phyloP scores from a whole-genome alignment of 1,140 invertebrate species.

The Ruditapes philippinarum region DNA sequence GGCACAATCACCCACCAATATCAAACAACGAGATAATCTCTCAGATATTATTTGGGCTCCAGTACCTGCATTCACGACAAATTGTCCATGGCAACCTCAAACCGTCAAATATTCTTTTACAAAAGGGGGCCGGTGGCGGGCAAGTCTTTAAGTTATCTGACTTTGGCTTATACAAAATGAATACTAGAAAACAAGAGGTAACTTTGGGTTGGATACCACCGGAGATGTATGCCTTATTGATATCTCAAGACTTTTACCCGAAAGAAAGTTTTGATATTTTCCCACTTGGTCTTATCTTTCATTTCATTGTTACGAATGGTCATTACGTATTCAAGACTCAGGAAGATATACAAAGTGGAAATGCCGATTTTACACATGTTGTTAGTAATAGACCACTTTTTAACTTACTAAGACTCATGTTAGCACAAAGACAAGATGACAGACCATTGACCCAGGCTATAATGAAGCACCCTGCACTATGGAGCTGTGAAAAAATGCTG shows the following conservation, averaged over 20 bases:
- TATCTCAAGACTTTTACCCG: no score
- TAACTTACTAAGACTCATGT: neutral
- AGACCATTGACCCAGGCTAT: neutral
- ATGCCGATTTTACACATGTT: neutral
- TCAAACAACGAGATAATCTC: neutral
- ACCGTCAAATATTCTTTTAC: slow-evolving; percentile 5
- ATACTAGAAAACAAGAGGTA: neutral
- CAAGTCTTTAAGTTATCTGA: neutral
- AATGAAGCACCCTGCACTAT: neutral
- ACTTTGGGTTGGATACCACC: neutral
- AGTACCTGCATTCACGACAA: neutral
- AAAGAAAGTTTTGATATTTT: slow-evolving; percentile 13
- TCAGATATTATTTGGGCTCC: neutral
- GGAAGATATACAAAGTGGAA: neutral
- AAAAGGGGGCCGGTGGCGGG: neutral
- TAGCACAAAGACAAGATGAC: neutral
- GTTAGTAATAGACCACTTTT: neutral
- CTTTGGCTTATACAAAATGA: slow-evolving; percentile 14
- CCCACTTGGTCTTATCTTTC: neutral
- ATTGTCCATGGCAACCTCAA: slow-evolving; percentile 19
- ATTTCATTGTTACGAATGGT: neutral
- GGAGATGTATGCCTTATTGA: neutral
- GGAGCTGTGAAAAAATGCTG: neutral
- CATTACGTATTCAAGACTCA: neutral
- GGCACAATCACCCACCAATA: neutral